A percentile compares a stretch with the other conserved stretches of the same genome.
Conservation (phyloP, 1,140 invertebrate genomes). For the Campoletis sonorensis region DNA sequence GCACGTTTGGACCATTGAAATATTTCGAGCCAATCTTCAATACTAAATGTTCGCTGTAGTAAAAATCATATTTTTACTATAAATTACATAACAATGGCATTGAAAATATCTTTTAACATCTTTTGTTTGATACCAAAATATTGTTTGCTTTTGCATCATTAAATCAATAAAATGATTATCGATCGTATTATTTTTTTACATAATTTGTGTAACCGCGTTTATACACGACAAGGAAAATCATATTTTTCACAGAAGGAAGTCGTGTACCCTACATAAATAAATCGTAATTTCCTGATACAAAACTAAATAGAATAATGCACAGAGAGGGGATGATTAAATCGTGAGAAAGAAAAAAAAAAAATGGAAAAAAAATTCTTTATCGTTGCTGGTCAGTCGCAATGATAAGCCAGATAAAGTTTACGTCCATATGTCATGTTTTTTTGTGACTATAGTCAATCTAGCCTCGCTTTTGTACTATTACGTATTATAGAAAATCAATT, state of each 20-base stretch:
- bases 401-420: conserved; percentile 61
- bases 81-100: too few species aligned
- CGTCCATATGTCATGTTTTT: conserved; percentile 61
- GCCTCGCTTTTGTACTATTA: conserved; percentile 25
- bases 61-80: too few species aligned
- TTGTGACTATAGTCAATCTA: background rate
- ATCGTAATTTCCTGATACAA: background rate
- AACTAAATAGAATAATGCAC: conserved; percentile 2
- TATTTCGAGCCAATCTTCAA: too few species aligned
- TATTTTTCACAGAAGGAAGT: background rate
- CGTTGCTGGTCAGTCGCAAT: conserved; percentile 45
- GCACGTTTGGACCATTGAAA: too few species aligned
- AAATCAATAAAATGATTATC: too few species aligned
- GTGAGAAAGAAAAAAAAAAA: conserved; percentile 55
- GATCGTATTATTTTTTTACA: too few species aligned
- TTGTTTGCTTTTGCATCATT: too few species aligned
- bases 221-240: too few species aligned
- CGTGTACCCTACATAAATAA: background rate
- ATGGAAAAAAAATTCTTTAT: conserved; percentile 60
- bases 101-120: too few species aligned
- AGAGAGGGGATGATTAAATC: conserved; percentile 8
- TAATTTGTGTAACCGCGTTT: too few species aligned
- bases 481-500: background rate
- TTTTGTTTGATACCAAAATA: too few species aligned
- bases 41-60: too few species aligned